Evolutionary conservation across 2,113 vertebrate species (phyloP).

Genomic region (Xiphophorus hellerii): DNA sequence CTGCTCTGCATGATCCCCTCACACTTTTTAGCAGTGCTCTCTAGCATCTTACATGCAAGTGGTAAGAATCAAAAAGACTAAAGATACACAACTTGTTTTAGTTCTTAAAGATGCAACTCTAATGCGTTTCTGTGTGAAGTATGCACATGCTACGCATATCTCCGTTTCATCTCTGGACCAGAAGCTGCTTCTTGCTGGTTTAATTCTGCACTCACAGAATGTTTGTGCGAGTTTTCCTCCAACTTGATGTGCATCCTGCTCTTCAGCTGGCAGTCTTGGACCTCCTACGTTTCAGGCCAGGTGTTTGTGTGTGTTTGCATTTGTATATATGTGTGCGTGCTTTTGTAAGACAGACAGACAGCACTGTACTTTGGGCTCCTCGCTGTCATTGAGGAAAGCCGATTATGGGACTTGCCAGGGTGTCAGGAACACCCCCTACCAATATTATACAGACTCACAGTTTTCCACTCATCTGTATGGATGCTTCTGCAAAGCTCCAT

Average conservation of each 20-base stretch:
- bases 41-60: constrained; percentile 27
- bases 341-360: constrained; percentile 31
- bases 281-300: constrained; percentile 45
- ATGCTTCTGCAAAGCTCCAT: constrained; percentile 32
- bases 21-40: constrained; percentile 24
- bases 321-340: constrained; percentile 14
- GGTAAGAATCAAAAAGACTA: constrained; percentile 39
- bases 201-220: constrained; percentile 11
- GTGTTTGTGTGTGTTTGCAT: constrained; percentile 26
- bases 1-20: neutral
- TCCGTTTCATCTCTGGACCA: constrained; percentile 19
- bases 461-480: constrained; percentile 65
- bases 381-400: constrained; percentile 67
- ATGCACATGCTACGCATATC: constrained; percentile 23
- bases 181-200: constrained; percentile 21
- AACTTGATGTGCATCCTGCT: constrained; percentile 47
- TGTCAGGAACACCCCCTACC: constrained; percentile 67
- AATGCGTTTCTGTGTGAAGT: constrained; percentile 3
- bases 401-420: constrained; percentile 70
- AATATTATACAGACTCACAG: constrained; percentile 57
- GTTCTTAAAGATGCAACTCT: constrained; percentile 9
- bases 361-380: constrained; percentile 55
- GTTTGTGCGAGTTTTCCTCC: constrained; percentile 37
- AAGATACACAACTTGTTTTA: constrained; percentile 18
- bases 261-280: constrained; percentile 50